Conservation (phyloP, 2,888 invertebrate genomes). For the Zeuzera pyrina region DNA sequence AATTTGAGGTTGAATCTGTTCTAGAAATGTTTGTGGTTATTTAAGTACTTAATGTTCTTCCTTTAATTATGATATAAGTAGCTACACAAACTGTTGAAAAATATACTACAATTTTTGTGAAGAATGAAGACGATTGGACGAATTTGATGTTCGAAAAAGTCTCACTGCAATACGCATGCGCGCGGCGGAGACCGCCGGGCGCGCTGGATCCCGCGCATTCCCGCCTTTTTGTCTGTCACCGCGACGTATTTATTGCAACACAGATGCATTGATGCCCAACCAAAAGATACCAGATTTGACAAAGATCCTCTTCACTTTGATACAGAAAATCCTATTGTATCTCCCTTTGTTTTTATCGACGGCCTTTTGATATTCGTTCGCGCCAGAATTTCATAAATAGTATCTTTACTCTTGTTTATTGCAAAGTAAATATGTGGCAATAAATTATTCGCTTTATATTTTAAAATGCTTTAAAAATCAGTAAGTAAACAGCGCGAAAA, state of each 20-base stretch:
- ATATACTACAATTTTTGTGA: no score
- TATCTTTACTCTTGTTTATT: slow-evolving; percentile 41
- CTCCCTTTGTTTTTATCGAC: slow-evolving; percentile 34
- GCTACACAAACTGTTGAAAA: no score
- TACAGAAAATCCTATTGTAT: slow-evolving; percentile 53
- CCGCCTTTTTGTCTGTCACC: slow-evolving; percentile 54
- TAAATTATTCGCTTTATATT: no score
- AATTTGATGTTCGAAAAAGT: slow-evolving; percentile 44
- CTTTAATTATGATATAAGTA: no score
- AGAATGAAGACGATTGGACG: no score
- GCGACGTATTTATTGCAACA: slow-evolving; percentile 63
- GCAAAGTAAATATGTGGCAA: no score
- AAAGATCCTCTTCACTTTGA: slow-evolving; percentile 48
- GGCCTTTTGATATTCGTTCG: slow-evolving; percentile 40
- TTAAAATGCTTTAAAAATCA: no score
- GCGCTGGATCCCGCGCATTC: slow-evolving; percentile 55
- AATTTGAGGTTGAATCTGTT: no score
- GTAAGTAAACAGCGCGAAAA: no score
- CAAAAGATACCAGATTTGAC: slow-evolving; percentile 53
- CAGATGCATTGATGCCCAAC: slow-evolving; percentile 35
- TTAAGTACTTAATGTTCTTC: no score
- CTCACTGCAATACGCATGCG: slow-evolving; percentile 28
- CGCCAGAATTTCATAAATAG: slow-evolving; percentile 42
- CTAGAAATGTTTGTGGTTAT: no score
- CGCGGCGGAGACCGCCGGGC: slow-evolving; percentile 51